A percentile compares a stretch with the other conserved stretches of the same genome.
phyloP scores from a whole-genome alignment of 2,113 vertebrate genomes.

The Danio rerio region GRCz12tu NC_133183.1:52077001-52077500 shows the following conservation, averaged over 20 bases:
- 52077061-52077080: too few relatives aligned
- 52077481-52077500: not conserved
- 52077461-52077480: slow-evolving; percentile 21
- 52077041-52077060: too few relatives aligned
- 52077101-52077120: not conserved
- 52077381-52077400: not conserved
- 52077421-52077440: not conserved
- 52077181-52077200: not conserved
- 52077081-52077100: too few relatives aligned
- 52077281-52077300: not conserved
- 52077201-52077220: not conserved
- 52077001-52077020: too few relatives aligned
- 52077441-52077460: slow-evolving; percentile 7
- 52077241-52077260: not conserved
- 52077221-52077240: not conserved
- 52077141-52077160: not conserved
- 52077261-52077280: not conserved
- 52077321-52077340: not conserved
- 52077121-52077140: not conserved
- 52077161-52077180: not conserved
- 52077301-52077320: not conserved
- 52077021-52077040: too few relatives aligned
- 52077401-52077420: slow-evolving; percentile 24
- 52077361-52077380: not conserved
- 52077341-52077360: slow-evolving; percentile 6